Evolutionary conservation across 2,888 invertebrate genomes (phyloP), one percentile per base, ranked within the genome.

Genomic region (Ametastegia equiseti): DNA sequence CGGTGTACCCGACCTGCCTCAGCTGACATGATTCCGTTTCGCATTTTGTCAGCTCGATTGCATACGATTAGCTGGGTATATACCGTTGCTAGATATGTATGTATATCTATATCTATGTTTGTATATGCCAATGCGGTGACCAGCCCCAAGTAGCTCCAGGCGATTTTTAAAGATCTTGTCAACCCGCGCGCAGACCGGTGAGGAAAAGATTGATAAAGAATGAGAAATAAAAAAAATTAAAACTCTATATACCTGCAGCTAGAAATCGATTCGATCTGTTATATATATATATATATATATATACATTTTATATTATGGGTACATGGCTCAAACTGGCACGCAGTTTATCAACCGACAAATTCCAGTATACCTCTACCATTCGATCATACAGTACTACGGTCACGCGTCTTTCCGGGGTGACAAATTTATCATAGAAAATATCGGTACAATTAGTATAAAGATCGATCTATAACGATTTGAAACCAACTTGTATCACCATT

Each of bases 81-180:
- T 50, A 42, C 42, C 42, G 42, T 9, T 42, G n/a, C n/a, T n/a
- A n/a, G n/a, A n/a, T 23, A 4, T 50, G n/a, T 19, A 19, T 50
- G 2, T 50, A 7, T 54, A 1, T 23, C 1, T 54, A 11, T 42
- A 11, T 54, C 2, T 23, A 23, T 23, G 54, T 23, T 7, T 23
- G 54, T 19, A 23, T 54, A 23, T 60, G 13, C 27, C 4, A 15
- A 33, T 15, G 33, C 63, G 1, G 33, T 13, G 2, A 15, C 33
- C 15, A 15, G 63, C 19, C 50, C 5, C 6, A 7, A 7, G 19
- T 6, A 6, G 65, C 65, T 67, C n/a, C 2, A 13, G 65, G 65
- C 65, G 39, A 67, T 67, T 36, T 39, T 67, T 27, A 67, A 67
- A 67, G 65, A 67, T 67, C 65, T 67, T 67, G 65, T 67, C 65